Percentiles rank a stretch among this genome's conserved stretches.
Conservation (phyloP, 2,888 invertebrate species). For the Acleris cristana region DNA sequence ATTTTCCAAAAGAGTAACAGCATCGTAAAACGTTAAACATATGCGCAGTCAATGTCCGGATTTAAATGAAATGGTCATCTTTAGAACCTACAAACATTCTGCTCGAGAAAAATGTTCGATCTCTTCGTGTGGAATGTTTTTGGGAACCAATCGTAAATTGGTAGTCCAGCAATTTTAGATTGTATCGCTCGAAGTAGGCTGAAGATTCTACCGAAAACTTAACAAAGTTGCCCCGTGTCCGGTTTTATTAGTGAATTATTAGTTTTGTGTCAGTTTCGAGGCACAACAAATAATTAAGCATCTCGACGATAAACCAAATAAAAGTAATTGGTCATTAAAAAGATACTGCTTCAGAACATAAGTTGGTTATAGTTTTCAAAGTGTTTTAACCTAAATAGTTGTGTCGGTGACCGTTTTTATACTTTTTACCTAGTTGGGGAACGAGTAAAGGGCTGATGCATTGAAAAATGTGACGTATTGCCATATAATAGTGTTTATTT, state of each 20-base stretch:
- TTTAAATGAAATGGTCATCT: constrained; percentile 76
- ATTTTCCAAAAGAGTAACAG: constrained; percentile 63
- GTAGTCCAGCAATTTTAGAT: constrained; percentile 66
- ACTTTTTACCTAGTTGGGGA: neutral
- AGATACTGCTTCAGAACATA: constrained; percentile 34
- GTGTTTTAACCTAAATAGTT: constrained; percentile 35
- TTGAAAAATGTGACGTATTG: neutral
- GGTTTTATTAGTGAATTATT: constrained; percentile 34
- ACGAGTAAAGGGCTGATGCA: neutral
- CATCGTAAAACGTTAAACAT: constrained; percentile 68
- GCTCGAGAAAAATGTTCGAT: constrained; percentile 70
- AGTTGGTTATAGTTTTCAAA: constrained; percentile 24
- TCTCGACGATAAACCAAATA: constrained; percentile 43
- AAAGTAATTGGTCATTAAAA: constrained; percentile 36
- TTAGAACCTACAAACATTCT: constrained; percentile 73
- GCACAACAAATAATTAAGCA: constrained; percentile 51
- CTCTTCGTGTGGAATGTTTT: constrained; percentile 63
- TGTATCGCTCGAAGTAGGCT: constrained; percentile 70
- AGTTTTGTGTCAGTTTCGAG: constrained; percentile 22
- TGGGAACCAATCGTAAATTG: constrained; percentile 72
- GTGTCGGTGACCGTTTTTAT: constrained; percentile 25
- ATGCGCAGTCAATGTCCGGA: constrained; percentile 59
- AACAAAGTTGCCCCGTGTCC: constrained; percentile 41
- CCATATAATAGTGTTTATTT: neutral
- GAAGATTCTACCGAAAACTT: constrained; percentile 55